phyloP scores from a whole-genome alignment of 2,888 invertebrate genomes.

The Formica aserva region DNA sequence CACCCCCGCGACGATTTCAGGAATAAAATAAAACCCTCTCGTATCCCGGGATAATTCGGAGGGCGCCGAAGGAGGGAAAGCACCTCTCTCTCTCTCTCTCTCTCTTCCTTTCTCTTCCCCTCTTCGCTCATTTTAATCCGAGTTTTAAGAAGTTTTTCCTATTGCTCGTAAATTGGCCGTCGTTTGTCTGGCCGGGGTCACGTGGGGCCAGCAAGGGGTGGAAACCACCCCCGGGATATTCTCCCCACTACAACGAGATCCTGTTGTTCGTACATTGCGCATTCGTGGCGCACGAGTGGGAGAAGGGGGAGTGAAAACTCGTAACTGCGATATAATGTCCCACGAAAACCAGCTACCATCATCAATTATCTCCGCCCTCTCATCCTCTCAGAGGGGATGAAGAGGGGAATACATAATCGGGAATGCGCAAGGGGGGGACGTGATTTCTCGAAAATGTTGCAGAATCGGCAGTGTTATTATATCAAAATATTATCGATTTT shows the following conservation, averaged over 20 bases:
- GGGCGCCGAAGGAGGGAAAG: constrained; percentile 54
- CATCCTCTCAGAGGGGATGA: constrained; percentile 51
- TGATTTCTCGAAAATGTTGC: constrained; percentile 34
- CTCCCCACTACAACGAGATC: constrained; percentile 24
- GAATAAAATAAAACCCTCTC: constrained; percentile 79
- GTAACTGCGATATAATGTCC: constrained; percentile 80
- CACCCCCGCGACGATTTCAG: constrained; percentile 42
- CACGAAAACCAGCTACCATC: constrained; percentile 75
- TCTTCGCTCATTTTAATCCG: constrained; percentile 82
- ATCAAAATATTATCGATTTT: neutral
- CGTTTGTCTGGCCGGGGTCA: constrained; percentile 78
- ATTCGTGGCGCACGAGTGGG: constrained; percentile 41
- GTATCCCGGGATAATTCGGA: constrained; percentile 76
- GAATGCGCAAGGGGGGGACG: constrained; percentile 25
- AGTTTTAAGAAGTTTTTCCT: constrained; percentile 81
- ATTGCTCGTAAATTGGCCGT: constrained; percentile 82
- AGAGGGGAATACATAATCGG: constrained; percentile 66
- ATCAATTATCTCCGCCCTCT: constrained; percentile 78
- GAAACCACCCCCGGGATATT: constrained; percentile 35
- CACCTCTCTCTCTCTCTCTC: constrained; percentile 20
- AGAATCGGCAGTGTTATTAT: neutral
- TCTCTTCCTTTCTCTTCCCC: neutral
- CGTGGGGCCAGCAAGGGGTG: constrained; percentile 43
- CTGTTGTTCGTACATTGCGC: constrained; percentile 41
- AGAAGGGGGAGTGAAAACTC: constrained; percentile 31